A percentile compares a stretch with the other conserved stretches of the same genome.
Evolutionary conservation across 2,888 invertebrate species (phyloP).

Genomic region (Polietes domitor): DNA sequence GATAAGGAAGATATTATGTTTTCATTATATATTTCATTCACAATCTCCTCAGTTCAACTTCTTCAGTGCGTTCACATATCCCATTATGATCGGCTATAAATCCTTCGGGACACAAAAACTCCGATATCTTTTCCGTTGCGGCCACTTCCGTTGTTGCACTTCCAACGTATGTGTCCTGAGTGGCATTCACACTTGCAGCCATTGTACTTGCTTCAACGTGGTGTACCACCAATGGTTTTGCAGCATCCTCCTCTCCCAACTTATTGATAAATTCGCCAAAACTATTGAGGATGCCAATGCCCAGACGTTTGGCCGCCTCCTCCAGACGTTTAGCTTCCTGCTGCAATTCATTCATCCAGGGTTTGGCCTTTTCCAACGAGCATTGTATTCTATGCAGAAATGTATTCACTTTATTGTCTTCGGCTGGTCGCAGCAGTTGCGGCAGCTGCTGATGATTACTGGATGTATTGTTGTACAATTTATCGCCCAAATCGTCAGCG

Average conservation of each 20-base stretch:
- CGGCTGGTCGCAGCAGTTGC: too few relatives aligned
- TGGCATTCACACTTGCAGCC: not conserved
- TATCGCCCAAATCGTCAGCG: not conserved
- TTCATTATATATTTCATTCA: too few relatives aligned
- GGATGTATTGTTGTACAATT: not conserved
- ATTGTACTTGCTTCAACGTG: not conserved
- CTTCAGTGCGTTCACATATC: slow-evolving; percentile 66
- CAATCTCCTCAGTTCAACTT: not conserved
- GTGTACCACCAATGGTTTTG: too few relatives aligned
- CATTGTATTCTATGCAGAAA: slow-evolving; percentile 75
- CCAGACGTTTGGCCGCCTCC: slow-evolving; percentile 74
- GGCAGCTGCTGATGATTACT: slow-evolving; percentile 9
- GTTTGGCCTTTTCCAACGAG: slow-evolving; percentile 76
- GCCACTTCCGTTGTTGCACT: slow-evolving; percentile 19
- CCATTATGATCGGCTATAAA: slow-evolving; percentile 68
- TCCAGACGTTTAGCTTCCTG: slow-evolving; percentile 77
- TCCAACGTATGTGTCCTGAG: not conserved
- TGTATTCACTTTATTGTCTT: slow-evolving; percentile 73
- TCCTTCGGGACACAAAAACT: slow-evolving; percentile 67
- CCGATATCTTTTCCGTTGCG: slow-evolving; percentile 42
- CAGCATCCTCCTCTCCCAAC: slow-evolving; percentile 53
- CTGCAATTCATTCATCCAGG: slow-evolving; percentile 77
- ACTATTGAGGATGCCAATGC: slow-evolving; percentile 72
- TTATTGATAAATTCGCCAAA: slow-evolving; percentile 73
- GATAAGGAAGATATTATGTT: too few relatives aligned